A percentile compares a stretch with the other conserved stretches of the same genome.
These are phyloP conservation scores for Pempheris klunzingeri DNA, from an alignment of 2,797 vertebrate genomes.

Conservation along the genomic window DNA sequence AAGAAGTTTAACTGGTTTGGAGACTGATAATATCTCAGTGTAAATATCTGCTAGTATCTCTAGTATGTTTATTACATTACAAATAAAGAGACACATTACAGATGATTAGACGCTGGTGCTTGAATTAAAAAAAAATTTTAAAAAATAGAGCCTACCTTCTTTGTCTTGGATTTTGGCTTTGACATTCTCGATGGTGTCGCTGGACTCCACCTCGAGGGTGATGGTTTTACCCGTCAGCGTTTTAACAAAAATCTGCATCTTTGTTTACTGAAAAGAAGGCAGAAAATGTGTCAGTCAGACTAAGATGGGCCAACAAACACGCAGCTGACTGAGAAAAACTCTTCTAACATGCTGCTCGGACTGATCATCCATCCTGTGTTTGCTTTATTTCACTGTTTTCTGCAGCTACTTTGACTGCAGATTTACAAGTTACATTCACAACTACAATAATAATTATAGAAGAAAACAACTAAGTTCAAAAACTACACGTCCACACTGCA, in stretches of 20 bases:
- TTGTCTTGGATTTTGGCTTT: too few species aligned
- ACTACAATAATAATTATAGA: too few species aligned
- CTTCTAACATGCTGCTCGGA: neutral
- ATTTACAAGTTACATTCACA: neutral
- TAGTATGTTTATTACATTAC: neutral
- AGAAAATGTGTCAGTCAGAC: neutral
- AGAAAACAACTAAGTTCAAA: too few species aligned
- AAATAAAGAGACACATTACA: neutral
- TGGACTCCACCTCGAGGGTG: too few species aligned
- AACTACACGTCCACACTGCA: too few species aligned
- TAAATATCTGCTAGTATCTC: neutral
- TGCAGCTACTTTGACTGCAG: neutral
- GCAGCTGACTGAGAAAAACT: neutral
- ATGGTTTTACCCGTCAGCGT: slow-evolving; percentile 71
- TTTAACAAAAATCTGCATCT: slow-evolving; percentile 73
- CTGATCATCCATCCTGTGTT: neutral
- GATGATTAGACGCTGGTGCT: neutral
- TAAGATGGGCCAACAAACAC: neutral
- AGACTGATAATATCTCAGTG: neutral
- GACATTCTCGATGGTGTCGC: too few species aligned
- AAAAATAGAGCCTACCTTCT: too few species aligned
- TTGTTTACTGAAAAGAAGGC: slow-evolving; percentile 7
- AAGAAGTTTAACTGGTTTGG: neutral
- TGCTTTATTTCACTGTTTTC: neutral
- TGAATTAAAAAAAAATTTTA: neutral